Evolutionary conservation across 2,113 vertebrate species (phyloP), one percentile per base, ranked within the genome.

Genomic region (Zosterops hypoxanthus): DNA sequence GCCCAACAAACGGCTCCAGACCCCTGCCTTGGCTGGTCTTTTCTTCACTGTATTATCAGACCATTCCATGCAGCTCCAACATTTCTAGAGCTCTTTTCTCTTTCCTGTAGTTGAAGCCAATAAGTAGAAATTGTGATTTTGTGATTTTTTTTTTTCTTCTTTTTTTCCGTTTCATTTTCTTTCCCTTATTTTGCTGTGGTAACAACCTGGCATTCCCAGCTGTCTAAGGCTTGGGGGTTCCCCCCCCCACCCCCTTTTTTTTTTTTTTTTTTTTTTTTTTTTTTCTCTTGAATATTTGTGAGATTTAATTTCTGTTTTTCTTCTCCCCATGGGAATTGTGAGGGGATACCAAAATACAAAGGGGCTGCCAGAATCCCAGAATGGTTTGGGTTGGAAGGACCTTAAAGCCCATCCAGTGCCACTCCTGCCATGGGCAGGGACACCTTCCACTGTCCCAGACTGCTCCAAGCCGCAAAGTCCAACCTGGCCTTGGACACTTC

Each of bases 211-310:
- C 26, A 28, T 34, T 69, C 22, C 31, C 3, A 33, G 11, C 15
- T 53, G 3, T 33, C 16, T 1, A 0, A 25, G 11, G 6, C 1
- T 1, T 1, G 9, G 44, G 46, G 25, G 7, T 12, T 34, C 34
- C 2, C 3, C 2, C 3, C 2, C 2, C 39, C 4, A 10, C 39
- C 39, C 39, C 36, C 34, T 34, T 34, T 34, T 34, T 34, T 34
- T 34, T 7, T 34, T 1, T 23, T 26, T 1, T 42, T 61, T 47
- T 7, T n/a, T 29, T 52, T 6, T 59, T 8, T 1, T 0, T 0
- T 15, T 0, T 0, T 15, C 28, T 26, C 16, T 66, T 61, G 8
- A 29, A 11, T 42, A 22, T 44, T 70, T 71, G 10, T 80, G 31
- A 25, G 0, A 6, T 72, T 64, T 28, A 5, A 4, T 10, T 84